Percentiles rank a stretch among this genome's conserved stretches.
phyloP scores from a whole-genome alignment of 2,888 invertebrate species.

The Himalopsyche japonica region DNA sequence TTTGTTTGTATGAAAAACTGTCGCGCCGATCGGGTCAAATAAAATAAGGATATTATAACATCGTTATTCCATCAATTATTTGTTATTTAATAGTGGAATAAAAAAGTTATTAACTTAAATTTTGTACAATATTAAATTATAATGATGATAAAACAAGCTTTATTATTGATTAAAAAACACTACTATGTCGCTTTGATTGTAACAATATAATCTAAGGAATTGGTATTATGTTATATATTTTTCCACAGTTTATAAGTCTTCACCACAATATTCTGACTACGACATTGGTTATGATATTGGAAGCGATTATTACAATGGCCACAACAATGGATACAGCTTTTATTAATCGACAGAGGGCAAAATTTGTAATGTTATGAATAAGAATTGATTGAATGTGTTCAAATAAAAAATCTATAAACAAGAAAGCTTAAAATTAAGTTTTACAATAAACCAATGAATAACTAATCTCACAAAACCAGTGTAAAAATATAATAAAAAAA shows the following conservation, averaged over 20 bases:
- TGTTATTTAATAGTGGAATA: too few relatives aligned
- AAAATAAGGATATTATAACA: too few relatives aligned
- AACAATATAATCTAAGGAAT: too few relatives aligned
- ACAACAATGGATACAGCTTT: constrained; percentile 24
- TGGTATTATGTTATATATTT: too few relatives aligned
- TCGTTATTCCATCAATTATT: too few relatives aligned
- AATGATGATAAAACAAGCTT: too few relatives aligned
- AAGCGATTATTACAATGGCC: constrained; percentile 23
- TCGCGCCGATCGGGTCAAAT: too few relatives aligned
- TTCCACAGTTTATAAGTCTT: constrained; percentile 8
- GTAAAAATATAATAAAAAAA: constrained; percentile 3
- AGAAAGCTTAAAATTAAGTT: constrained; percentile 25
- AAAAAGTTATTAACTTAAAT: too few relatives aligned
- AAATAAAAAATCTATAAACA: constrained; percentile 7
- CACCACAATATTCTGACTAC: constrained; percentile 27
- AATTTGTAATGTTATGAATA: neutral
- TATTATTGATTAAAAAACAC: too few relatives aligned
- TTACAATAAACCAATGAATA: constrained; percentile 32
- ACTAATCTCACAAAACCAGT: constrained; percentile 19
- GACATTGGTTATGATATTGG: constrained; percentile 27
- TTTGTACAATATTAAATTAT: too few relatives aligned
- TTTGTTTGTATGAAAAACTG: too few relatives aligned
- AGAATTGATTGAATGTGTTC: neutral
- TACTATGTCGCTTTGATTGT: too few relatives aligned
- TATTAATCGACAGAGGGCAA: constrained; percentile 3